Evolutionary conservation across 2,888 invertebrate genomes (phyloP).

Genomic region (Prosapia bicincta): DNA sequence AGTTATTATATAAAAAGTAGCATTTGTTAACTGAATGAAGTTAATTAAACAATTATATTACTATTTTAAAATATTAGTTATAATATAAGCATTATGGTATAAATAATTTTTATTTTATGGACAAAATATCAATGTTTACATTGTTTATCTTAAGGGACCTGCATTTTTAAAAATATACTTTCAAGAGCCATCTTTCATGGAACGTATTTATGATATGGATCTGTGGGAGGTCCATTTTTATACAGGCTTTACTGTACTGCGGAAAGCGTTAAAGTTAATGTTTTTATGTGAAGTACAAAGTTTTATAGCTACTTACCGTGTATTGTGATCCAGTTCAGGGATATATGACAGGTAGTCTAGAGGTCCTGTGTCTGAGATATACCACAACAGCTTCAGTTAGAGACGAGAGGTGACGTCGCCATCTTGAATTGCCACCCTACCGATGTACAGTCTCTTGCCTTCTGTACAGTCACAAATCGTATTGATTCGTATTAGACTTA

Average conservation of each 20-base stretch:
- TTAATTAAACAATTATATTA: no score
- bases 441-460: background rate
- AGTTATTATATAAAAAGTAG: no score
- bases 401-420: slow-evolving; percentile 10
- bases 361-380: background rate
- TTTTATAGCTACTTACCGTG: background rate
- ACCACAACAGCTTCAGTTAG: background rate
- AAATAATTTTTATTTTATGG: no score
- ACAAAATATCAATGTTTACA: no score
- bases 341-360: background rate
- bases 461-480: background rate
- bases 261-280: background rate
- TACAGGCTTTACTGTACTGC: background rate
- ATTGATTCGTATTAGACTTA: background rate
- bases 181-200: background rate
- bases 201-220: background rate
- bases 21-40: no score
- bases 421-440: slow-evolving; percentile 22
- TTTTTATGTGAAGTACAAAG: background rate
- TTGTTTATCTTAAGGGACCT: no score
- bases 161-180: background rate
- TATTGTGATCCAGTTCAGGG: background rate
- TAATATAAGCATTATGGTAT: no score
- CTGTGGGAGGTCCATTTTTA: background rate
- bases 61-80: no score